Conservation (phyloP, 2,113 vertebrate species). For the Argyrosomus japonicus region DNA sequence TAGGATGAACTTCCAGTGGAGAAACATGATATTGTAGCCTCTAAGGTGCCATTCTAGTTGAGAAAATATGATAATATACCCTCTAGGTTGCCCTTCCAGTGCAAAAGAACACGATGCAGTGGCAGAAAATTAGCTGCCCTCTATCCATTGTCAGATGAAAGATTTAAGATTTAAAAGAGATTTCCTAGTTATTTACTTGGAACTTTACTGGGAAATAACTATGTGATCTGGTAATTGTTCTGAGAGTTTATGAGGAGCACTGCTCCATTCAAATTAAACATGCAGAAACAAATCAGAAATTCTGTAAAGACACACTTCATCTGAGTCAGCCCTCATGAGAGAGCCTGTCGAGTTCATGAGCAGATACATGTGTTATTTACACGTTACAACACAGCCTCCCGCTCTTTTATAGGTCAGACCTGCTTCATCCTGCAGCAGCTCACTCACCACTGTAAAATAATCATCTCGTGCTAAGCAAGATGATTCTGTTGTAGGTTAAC, state of each 20-base stretch:
- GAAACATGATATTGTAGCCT: no score
- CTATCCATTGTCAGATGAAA: no score
- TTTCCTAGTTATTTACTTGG: not conserved
- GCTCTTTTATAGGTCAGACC: not conserved
- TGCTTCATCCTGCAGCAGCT: not conserved
- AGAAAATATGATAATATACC: no score
- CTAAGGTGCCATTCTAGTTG: no score
- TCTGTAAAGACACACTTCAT: not conserved
- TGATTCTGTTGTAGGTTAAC: not conserved
- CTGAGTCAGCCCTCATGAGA: not conserved
- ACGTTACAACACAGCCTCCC: not conserved
- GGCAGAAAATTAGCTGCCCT: no score
- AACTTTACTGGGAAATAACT: not conserved
- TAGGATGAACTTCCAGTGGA: no score
- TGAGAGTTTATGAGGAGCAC: not conserved
- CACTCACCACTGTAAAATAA: not conserved
- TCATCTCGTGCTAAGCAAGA: not conserved
- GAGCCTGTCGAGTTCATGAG: not conserved
- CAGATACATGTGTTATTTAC: not conserved
- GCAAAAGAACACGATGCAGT: no score
- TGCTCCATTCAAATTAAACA: not conserved
- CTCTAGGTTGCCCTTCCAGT: not conserved
- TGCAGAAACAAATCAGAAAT: constrained; percentile 1
- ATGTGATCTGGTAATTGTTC: not conserved
- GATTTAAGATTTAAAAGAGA: not conserved